Percentiles rank a stretch among this genome's conserved stretches.
Conservation (phyloP, 2,113 vertebrate genomes). For the Labrus mixtus region DNA sequence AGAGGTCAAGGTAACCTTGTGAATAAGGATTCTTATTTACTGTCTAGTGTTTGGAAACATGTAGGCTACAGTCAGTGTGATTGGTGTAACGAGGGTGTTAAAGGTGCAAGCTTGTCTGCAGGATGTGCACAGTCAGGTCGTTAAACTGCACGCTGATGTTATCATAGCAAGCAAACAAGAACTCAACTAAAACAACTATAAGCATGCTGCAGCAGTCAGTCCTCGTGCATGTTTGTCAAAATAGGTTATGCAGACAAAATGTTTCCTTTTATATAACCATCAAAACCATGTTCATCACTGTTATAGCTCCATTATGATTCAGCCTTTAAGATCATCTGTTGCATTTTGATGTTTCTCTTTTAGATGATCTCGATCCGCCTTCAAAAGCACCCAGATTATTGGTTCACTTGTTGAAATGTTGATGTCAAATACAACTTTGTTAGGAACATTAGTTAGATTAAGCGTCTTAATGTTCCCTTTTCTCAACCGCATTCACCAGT, state of each 20-base stretch:
- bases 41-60: slow-evolving; percentile 1
- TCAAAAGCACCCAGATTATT: not conserved
- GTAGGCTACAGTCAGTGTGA: not conserved
- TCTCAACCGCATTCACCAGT: not conserved
- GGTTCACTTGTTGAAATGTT: not conserved
- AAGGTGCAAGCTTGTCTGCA: slow-evolving; percentile 28
- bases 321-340: not conserved
- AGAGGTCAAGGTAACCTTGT: slow-evolving; percentile 90
- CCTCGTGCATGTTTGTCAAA: not conserved
- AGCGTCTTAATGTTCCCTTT: not conserved
- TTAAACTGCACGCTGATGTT: slow-evolving; percentile 17
- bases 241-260: not conserved
- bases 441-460: not conserved
- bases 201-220: not conserved
- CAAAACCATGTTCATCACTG: not conserved
- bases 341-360: not conserved
- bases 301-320: not conserved
- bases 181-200: not conserved
- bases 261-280: not conserved
- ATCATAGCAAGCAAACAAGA: slow-evolving; percentile 11
- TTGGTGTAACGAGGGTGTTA: not conserved
- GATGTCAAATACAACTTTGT: not conserved
- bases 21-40: not conserved
- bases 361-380: not conserved
- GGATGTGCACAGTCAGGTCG: slow-evolving; percentile 16